Evolutionary conservation across 2,113 vertebrate genomes (phyloP).

Genomic region (Malurus melanocephalus): DNA sequence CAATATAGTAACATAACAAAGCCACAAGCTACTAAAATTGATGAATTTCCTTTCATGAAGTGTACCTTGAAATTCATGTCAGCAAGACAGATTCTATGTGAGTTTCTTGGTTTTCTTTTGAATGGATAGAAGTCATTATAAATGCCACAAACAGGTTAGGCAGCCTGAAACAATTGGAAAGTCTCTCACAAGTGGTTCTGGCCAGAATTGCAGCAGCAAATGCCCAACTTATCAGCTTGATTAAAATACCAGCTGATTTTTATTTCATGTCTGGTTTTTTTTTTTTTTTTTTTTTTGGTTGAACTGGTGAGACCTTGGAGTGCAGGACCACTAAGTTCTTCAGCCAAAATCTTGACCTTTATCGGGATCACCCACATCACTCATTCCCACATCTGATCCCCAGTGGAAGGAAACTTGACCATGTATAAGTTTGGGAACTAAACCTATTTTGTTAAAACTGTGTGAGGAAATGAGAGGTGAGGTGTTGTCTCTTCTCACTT

Average conservation of each 20-base stretch:
- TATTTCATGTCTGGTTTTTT: not conserved
- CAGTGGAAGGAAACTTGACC: not conserved
- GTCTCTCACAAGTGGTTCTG: not conserved
- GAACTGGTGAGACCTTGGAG: not conserved
- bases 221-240: not conserved
- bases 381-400: not conserved
- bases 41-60: not conserved
- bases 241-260: not conserved
- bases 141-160: not conserved
- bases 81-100: not conserved
- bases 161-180: not conserved
- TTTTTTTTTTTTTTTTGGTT: not conserved
- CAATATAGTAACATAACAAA: not conserved
- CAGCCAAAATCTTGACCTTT: not conserved
- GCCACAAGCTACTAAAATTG: not conserved
- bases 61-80: not conserved
- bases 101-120: not conserved
- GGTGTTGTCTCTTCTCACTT: not conserved
- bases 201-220: not conserved
- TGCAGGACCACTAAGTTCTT: not conserved
- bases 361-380: not conserved
- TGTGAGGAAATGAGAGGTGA: not conserved
- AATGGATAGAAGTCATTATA: not conserved
- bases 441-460: not conserved
- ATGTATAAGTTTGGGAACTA: not conserved